phyloP scores from a whole-genome alignment of 2,113 vertebrate genomes.

The Platichthys stellatus region DNA sequence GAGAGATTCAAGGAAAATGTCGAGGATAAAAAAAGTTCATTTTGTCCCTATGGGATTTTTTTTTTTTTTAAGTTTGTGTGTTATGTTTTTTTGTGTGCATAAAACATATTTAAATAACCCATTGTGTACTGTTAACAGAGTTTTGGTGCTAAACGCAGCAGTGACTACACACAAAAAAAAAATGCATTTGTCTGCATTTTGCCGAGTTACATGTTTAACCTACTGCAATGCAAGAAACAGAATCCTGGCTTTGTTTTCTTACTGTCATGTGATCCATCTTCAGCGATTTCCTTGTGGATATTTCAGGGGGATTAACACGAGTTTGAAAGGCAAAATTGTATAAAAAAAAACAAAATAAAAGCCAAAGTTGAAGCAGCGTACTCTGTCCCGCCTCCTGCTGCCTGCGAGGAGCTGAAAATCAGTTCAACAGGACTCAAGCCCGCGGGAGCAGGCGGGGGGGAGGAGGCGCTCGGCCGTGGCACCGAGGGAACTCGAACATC shows the following conservation, averaged over 20 bases:
- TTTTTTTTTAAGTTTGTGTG: conserved; percentile 24
- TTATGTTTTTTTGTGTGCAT: conserved; percentile 62
- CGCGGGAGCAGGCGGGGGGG: conserved; percentile 7
- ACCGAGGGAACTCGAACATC: conserved; percentile 69
- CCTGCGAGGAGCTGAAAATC: conserved; percentile 38
- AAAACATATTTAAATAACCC: conserved; percentile 77
- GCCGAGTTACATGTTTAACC: conserved; percentile 46
- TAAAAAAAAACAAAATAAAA: conserved; percentile 37
- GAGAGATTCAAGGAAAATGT: conserved; percentile 63
- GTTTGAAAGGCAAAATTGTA: conserved; percentile 72
- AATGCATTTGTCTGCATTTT: conserved; percentile 38
- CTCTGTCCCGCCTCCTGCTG: conserved; percentile 25
- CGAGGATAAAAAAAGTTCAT: conserved; percentile 64
- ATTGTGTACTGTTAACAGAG: conserved; percentile 67
- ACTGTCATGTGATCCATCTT: conserved; percentile 51
- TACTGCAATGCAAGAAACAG: conserved; percentile 62
- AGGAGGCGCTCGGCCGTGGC: conserved; percentile 39
- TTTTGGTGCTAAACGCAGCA: conserved; percentile 79
- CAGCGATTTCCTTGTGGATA: conserved; percentile 49
- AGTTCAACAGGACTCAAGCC: conserved; percentile 35
- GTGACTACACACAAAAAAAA: conserved; percentile 35
- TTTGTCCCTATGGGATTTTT: conserved; percentile 93
- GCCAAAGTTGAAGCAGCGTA: conserved; percentile 73
- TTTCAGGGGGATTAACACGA: conserved; percentile 49
- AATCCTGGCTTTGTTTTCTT: conserved; percentile 55